phyloP scores from a whole-genome alignment of 2,113 vertebrate genomes.

The Chelonoidis abingdonii region DNA sequence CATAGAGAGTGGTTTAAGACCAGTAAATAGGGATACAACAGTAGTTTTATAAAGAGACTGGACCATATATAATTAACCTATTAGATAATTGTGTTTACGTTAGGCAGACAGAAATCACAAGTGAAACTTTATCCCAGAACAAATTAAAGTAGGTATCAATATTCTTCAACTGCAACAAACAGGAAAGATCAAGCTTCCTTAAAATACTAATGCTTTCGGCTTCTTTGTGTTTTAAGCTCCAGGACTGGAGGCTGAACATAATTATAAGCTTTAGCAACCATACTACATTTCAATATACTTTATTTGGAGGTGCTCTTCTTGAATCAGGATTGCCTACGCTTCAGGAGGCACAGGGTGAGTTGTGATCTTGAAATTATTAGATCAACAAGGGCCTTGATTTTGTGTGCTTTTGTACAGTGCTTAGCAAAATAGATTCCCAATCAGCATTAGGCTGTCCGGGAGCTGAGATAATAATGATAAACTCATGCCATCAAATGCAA shows the following conservation, averaged over 20 bases:
- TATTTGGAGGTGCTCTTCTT: neutral
- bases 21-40: conserved; percentile 63
- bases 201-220: neutral
- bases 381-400: neutral
- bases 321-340: neutral
- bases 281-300: neutral
- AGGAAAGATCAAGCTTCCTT: neutral
- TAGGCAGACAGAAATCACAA: conserved; percentile 12
- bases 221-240: neutral
- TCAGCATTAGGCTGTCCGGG: neutral
- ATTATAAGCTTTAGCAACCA: neutral
- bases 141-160: neutral
- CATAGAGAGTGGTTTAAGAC: conserved; percentile 43
- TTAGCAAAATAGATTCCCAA: neutral
- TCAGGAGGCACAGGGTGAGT: neutral
- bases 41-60: conserved; percentile 69
- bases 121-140: conserved; percentile 35
- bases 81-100: conserved; percentile 54
- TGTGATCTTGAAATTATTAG: neutral
- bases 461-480: neutral
- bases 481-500: fast-evolving
- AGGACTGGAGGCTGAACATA: neutral
- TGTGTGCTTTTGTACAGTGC: neutral
- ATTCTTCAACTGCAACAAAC: conserved; percentile 19
- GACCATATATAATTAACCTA: conserved; percentile 71